Conservation (phyloP, 1,140 invertebrate genomes). For the Aporrectodea caliginosa region DNA sequence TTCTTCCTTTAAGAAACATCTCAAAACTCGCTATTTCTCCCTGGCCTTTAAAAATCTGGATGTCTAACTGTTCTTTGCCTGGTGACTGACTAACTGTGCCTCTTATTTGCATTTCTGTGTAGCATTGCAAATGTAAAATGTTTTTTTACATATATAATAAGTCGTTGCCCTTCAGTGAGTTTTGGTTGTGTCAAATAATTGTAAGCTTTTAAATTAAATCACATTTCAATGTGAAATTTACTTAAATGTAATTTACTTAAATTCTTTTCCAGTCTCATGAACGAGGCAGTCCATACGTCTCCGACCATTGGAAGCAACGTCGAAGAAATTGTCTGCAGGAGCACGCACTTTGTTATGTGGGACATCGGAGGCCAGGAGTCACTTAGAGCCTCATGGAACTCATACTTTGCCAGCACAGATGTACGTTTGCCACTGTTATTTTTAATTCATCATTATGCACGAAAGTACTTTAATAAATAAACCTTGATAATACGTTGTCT, state of each 20-base stretch:
- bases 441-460: not conserved
- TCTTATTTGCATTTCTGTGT: not conserved
- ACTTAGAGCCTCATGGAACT: not conserved
- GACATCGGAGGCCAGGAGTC: not conserved
- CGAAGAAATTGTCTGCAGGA: not conserved
- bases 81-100: too few relatives aligned
- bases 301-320: not conserved
- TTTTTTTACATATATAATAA: too few relatives aligned
- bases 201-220: not conserved
- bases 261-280: not conserved
- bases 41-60: too few relatives aligned
- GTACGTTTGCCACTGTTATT: not conserved
- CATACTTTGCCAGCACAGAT: not conserved
- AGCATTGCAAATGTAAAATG: too few relatives aligned
- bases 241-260: not conserved
- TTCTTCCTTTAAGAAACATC: too few relatives aligned
- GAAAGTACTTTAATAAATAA: not conserved
- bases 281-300: not conserved
- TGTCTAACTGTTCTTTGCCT: too few relatives aligned
- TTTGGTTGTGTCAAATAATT: not conserved
- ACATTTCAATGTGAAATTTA: not conserved
- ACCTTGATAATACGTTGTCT: not conserved
- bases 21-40: too few relatives aligned
- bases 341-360: not conserved
- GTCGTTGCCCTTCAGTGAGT: too few relatives aligned